A percentile compares a stretch with the other conserved stretches of the same genome.
Conservation (phyloP, 2,888 invertebrate species). For the Tanypteryx hageni region DNA sequence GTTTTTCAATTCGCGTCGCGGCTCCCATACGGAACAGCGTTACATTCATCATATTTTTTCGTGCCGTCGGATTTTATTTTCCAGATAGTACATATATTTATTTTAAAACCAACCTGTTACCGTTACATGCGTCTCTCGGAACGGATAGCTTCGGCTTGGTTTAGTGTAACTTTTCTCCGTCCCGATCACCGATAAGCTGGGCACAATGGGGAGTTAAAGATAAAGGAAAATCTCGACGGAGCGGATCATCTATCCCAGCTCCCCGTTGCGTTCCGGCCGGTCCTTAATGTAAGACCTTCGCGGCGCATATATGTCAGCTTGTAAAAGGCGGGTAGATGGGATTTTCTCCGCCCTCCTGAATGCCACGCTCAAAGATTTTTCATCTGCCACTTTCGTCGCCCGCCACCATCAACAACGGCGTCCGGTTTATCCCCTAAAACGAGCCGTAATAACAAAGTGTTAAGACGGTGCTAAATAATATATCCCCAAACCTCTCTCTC, state of each 20-base stretch:
- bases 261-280: neutral
- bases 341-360: neutral
- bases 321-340: neutral
- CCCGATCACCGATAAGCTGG: neutral
- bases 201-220: neutral
- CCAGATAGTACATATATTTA: neutral
- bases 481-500: neutral
- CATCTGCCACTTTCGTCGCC: neutral
- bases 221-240: neutral
- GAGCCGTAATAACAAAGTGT: neutral
- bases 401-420: neutral
- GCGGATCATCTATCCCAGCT: neutral
- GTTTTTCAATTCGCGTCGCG: too few relatives aligned
- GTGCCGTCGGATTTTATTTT: constrained; percentile 5
- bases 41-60: neutral
- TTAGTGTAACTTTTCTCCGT: neutral
- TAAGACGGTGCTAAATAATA: neutral
- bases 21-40: neutral
- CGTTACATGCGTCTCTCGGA: neutral
- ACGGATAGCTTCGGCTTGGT: neutral
- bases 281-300: neutral
- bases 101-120: too few relatives aligned
- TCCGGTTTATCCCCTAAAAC: neutral
- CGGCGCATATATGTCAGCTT: neutral
- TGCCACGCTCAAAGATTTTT: constrained; percentile 7